These are phyloP conservation scores for Emydura subglobosa DNA, from an alignment of 2,113 vertebrate species.

Conservation along the genomic window DNA sequence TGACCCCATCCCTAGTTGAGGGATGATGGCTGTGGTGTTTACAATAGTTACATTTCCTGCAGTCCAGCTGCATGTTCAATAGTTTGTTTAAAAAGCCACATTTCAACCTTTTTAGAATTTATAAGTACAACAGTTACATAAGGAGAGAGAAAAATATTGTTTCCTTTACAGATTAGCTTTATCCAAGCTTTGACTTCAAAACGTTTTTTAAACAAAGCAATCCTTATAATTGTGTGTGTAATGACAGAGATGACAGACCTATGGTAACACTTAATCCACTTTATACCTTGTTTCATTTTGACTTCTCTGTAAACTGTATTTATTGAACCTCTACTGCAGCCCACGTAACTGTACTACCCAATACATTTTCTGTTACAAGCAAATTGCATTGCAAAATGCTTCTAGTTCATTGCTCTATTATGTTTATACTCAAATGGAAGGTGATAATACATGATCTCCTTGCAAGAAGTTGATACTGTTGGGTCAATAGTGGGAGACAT, in stretches of 20 bases:
- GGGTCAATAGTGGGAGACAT: neutral
- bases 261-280: conserved; percentile 30
- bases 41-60: fast-evolving
- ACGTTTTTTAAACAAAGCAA: conserved; percentile 48
- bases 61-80: neutral
- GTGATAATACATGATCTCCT: neutral
- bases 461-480: neutral
- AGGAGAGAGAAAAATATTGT: conserved; percentile 25
- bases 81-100: conserved; percentile 20
- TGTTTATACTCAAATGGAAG: neutral
- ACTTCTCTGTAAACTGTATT: neutral
- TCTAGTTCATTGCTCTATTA: neutral
- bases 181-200: conserved; percentile 56
- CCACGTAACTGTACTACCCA: neutral
- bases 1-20: neutral
- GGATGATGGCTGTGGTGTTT: neutral
- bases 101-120: neutral
- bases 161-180: conserved; percentile 51
- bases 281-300: conserved; percentile 10
- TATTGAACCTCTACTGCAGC: neutral
- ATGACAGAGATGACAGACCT: neutral
- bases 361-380: neutral
- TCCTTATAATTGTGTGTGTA: neutral
- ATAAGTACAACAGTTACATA: conserved; percentile 10
- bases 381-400: neutral